phyloP scores from a whole-genome alignment of 1,140 invertebrate species.

The Conus betulinus region DNA sequence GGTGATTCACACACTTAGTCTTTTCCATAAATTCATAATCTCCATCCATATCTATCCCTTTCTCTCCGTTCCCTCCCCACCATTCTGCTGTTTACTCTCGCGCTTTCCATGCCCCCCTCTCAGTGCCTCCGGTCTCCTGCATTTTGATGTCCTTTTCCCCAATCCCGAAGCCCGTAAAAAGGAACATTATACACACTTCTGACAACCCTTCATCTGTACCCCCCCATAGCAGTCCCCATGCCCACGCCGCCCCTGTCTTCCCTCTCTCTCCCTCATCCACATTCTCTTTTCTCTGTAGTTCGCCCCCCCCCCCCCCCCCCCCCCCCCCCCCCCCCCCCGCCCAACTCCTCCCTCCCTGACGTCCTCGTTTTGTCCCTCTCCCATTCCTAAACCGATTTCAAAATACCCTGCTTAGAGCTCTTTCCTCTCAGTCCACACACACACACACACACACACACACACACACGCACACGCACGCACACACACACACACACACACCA shows the following conservation, averaged over 20 bases:
- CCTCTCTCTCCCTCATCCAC: background rate
- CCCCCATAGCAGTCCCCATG: background rate
- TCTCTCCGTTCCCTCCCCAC: background rate
- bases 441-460: slow-evolving; percentile 15
- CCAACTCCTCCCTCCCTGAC: background rate
- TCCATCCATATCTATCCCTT: background rate
- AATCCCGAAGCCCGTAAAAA: too few species aligned
- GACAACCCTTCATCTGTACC: too few species aligned
- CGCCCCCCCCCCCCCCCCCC: background rate
- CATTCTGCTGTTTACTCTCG: background rate
- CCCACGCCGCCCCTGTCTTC: background rate
- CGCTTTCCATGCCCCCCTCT: background rate
- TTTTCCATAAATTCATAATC: background rate
- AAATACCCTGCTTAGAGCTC: background rate
- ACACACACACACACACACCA: background rate
- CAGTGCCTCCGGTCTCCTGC: background rate
- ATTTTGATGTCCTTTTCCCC: too few species aligned
- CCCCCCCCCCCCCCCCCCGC: background rate
- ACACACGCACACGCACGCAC: slow-evolving; percentile 20
- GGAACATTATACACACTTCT: too few species aligned
- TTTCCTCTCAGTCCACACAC: background rate
- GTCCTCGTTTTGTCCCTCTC: background rate
- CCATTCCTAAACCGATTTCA: background rate
- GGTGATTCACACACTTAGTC: background rate
- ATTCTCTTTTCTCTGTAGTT: background rate